Base-by-base conservation (phyloP, 2,113 vertebrate genomes). In the Cephalopterus ornatus region DNA sequence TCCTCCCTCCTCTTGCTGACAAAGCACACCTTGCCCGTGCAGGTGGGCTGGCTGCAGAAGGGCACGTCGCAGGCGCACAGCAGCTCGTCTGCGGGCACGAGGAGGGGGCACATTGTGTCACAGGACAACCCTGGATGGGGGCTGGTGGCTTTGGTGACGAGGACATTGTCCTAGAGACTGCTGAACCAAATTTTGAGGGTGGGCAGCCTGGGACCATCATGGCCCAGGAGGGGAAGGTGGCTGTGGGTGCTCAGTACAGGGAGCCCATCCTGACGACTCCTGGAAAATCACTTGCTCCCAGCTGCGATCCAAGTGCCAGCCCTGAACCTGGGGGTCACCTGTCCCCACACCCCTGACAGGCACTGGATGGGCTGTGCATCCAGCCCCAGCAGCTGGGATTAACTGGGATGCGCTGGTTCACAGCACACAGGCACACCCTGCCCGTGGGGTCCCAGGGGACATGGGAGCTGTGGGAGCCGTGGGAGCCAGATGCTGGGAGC, bases 21-120 rank as follows among this genome's bases (percentile, higher is more conserved):
- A 24, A 96, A 98, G 85, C 97, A 98, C 39, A 91, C 74, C 65
- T 41, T 85, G 65, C 97, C 97, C 21, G 52, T 81, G 94, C 97
- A 98, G 49, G 72, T 96, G 26, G 87, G 46, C 9, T 27, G 24
- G 35, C 15, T 26, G 92, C 97, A 98, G 39, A 50, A 10, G 0
- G 80, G 65, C 27, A 78, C 24, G 0, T 97, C 87, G 2, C 97
- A 98, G 73, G 67, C 75, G 0, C 97, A 98, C 33, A 42, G 75
- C 86, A 97, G 18, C 55, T 96, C 73, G 0, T 55, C 96, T 97
- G 92, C 0, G 6, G 86, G 89, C 42, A 85, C 1, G 1, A n/a
- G 35, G 44, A 66, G 19, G 49, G 62, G 55, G 5, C 26, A 4
- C 1, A 0, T 17, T 33, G 73, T 32, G 84, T 47, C 49, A 2